phyloP scores from a whole-genome alignment of 2,797 vertebrate species.

The Sebastes kiyomatsui region DNA sequence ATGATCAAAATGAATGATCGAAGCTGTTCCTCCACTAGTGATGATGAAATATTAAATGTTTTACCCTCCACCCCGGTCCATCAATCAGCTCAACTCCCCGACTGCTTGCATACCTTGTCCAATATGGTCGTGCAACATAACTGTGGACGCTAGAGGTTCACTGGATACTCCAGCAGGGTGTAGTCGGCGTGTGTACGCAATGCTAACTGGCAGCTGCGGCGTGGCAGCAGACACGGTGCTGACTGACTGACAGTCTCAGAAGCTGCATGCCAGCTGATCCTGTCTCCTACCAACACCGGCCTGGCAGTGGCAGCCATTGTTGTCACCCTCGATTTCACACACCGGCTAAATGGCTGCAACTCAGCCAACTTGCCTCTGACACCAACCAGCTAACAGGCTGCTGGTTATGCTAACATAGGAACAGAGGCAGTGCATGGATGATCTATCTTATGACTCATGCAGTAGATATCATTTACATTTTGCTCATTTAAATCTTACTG shows the following conservation, averaged over 20 bases:
- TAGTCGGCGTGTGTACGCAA: constrained; percentile 74
- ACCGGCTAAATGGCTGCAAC: constrained; percentile 75
- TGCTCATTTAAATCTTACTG: constrained; percentile 7
- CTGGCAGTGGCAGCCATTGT: constrained; percentile 82
- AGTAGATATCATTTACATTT: constrained; percentile 9
- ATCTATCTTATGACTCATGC: background rate
- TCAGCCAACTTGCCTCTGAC: constrained; percentile 52
- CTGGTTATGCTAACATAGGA: constrained; percentile 36
- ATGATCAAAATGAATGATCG: background rate
- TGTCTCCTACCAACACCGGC: constrained; percentile 62
- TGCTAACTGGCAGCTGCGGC: constrained; percentile 77
- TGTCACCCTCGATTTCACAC: constrained; percentile 88
- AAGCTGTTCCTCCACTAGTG: background rate
- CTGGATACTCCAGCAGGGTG: constrained; percentile 63
- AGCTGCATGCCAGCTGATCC: constrained; percentile 69
- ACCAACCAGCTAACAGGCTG: constrained; percentile 29
- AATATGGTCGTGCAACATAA: constrained; percentile 24
- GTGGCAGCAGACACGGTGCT: constrained; percentile 75
- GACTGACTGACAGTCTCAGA: constrained; percentile 82
- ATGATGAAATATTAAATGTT: constrained; percentile 2
- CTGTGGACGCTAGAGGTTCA: constrained; percentile 35
- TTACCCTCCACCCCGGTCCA: background rate
- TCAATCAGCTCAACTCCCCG: constrained; percentile 28
- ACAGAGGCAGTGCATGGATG: background rate
- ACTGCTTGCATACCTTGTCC: constrained; percentile 59